Evolutionary conservation across 2,113 vertebrate genomes (phyloP), one percentile per base, ranked within the genome.

Genomic region (Scartelaos histophorus): DNA sequence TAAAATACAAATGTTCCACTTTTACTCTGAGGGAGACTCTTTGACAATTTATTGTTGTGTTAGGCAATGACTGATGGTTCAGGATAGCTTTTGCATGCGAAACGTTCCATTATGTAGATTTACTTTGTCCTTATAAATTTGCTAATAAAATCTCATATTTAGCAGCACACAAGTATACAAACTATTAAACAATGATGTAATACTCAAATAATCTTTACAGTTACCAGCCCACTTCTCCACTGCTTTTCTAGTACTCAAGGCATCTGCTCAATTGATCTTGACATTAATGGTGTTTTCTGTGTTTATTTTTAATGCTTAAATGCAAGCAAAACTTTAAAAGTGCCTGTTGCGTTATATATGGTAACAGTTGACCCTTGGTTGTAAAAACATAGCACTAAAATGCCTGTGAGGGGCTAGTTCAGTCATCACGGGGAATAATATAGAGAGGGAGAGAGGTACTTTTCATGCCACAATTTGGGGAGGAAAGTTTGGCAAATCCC

Each of bases 1-100:
- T 11, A 13, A 78, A 56, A 35, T 71, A 34, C 22, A 51, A 76
- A 67, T 46, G 56, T n/a, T 61, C n/a, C 13, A 68, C 21, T 56
- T 57, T 22, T 24, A 62, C 45, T 70, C 64, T 65, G 73, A 21
- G 25, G 34, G 53, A 71, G 62, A 68, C 57, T 80, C 67, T 81
- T 67, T 69, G 66, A 24, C 70, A 45, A 54, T 65, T 66, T 1
- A 1, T 5, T 85, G 73, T 85, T 82, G 69, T 84, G 77, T 84
- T 46, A 71, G 70, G 79, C 47, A 66, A 61, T 10, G 13, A 15
- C 60, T 62, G 68, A 29, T 43, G 29, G 34, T 74, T 81, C 49
- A 49, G 38, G 11, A 24, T 15, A 54, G 56, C 46, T 77, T 24
- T 38, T 61, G 73, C 71, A 71, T 34, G 29, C 75, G 3, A 5